Conservation (phyloP, 2,888 invertebrate genomes). For the Ophion ellenae region DNA sequence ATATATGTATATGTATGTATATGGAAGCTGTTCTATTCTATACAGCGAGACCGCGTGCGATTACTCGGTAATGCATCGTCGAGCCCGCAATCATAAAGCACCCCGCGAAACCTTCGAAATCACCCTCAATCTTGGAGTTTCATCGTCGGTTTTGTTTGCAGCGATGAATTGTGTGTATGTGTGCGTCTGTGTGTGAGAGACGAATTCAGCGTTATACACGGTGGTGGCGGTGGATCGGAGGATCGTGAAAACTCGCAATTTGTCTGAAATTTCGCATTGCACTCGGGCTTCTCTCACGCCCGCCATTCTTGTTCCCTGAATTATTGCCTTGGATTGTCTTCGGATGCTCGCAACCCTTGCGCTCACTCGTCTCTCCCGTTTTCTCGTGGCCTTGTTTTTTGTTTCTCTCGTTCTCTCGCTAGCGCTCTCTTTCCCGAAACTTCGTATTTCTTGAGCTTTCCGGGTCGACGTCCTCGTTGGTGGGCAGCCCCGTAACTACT, state of each 20-base stretch:
- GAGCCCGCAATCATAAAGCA: neutral
- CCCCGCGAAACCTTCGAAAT: neutral
- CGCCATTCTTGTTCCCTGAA: slow-evolving; percentile 5
- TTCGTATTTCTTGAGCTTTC: slow-evolving; percentile 34
- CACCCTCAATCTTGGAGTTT: slow-evolving; percentile 1
- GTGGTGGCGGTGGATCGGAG: neutral
- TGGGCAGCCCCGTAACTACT: slow-evolving; percentile 71
- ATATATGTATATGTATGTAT: neutral
- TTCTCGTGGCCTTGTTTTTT: neutral
- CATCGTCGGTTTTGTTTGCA: neutral
- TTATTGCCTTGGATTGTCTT: slow-evolving; percentile 46
- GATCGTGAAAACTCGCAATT: slow-evolving; percentile 43
- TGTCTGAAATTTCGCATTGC: slow-evolving; percentile 23
- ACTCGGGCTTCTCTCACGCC: slow-evolving; percentile 48
- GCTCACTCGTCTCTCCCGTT: slow-evolving; percentile 25
- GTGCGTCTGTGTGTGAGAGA: neutral
- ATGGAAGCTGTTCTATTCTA: neutral
- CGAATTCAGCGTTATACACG: neutral
- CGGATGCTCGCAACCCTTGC: slow-evolving; percentile 24
- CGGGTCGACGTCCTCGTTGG: slow-evolving; percentile 47
- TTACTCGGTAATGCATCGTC: slow-evolving; percentile 42
- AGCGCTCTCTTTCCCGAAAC: neutral
- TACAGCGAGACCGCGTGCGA: slow-evolving; percentile 27
- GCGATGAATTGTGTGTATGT: neutral
- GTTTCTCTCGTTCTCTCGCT: slow-evolving; percentile 32